phyloP scores from a whole-genome alignment of 2,797 vertebrate species.

The Momotus momota region DNA sequence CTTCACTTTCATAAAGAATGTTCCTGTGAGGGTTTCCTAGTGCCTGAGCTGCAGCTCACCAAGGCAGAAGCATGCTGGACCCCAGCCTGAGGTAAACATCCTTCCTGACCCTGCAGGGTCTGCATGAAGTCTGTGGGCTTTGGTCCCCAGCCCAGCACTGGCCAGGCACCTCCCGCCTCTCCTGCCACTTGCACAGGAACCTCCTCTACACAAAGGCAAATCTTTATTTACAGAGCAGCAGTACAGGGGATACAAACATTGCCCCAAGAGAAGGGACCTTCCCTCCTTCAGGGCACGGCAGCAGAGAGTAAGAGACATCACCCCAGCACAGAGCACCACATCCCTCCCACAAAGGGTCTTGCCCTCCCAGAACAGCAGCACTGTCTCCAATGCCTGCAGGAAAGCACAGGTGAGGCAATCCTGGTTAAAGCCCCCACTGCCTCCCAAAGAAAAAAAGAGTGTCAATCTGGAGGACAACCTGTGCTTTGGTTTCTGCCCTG shows the following conservation, averaged over 20 bases:
- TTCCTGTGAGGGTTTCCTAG: not conserved
- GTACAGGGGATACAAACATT: not conserved
- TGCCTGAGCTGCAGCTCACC: not conserved
- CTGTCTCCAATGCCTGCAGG: not conserved
- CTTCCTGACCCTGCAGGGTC: not conserved
- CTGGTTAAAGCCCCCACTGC: not conserved
- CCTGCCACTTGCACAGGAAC: not conserved
- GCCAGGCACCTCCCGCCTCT: not conserved
- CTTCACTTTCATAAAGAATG: not conserved
- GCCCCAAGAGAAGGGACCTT: not conserved
- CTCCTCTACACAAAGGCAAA: not conserved
- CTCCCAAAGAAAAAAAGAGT: too few species aligned
- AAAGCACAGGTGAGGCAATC: not conserved
- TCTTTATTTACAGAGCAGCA: constrained; percentile 75
- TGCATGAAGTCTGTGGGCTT: not conserved
- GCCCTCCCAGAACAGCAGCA: not conserved
- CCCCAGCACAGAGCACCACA: not conserved
- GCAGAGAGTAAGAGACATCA: not conserved
- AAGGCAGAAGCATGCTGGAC: not conserved
- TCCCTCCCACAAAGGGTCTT: not conserved
- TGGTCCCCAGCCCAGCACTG: not conserved
- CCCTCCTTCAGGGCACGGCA: not conserved
- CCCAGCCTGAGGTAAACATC: fast-evolving
- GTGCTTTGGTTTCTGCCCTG: not conserved
- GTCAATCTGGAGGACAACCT: not conserved